Evolutionary conservation across 2,113 vertebrate genomes (phyloP), one percentile per base, ranked within the genome.

Genomic region (Corynorhinus townsendii): DNA sequence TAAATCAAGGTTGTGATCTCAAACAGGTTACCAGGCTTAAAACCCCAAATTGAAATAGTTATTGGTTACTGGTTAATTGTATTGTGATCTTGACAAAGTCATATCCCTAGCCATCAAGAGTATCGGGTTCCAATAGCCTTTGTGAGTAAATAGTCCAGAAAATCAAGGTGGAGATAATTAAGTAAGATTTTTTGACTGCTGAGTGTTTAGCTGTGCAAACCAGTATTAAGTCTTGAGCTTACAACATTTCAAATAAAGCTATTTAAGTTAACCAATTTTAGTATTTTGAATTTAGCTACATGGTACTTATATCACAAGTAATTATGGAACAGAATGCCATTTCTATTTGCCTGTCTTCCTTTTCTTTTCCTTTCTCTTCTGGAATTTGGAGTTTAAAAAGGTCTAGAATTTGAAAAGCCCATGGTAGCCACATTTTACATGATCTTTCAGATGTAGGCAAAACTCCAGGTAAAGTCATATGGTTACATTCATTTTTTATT

Each of bases 191-290:
- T 90, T 76, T 93, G 87, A 66, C 45, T 93, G 35, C 20, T 92
- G 33, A 89, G 22, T 85, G 7, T 79, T 94, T 75, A 66, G 16
- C 64, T 90, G 2, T 92, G 33, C 68, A 91, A 33, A 45, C 15
- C 2, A 82, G 8, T 82, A n/a, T 89, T 97, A 68, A 90, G 64
- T 89, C 73, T 86, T 88, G 43, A 82, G 59, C 81, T 83, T 89
- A 86, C 20, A 92, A 64, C 28, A 76, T 97, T 86, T 68, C 26
- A 93, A 79, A 86, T 81, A 87, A 89, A 93, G 79, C 79, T 96
- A 89, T 89, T 89, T 79, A 89, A 94, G 85, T 54, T n/a, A 84
- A 77, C 5, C 6, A 81, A 24, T 75, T 92, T 88, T 16, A 72
- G 26, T 88, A 71, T 84, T 95, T 96, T 88, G 81, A 86, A 38